Evolutionary conservation across 2,888 invertebrate genomes (phyloP).

Genomic region (Drosophila atroscutellata): DNA sequence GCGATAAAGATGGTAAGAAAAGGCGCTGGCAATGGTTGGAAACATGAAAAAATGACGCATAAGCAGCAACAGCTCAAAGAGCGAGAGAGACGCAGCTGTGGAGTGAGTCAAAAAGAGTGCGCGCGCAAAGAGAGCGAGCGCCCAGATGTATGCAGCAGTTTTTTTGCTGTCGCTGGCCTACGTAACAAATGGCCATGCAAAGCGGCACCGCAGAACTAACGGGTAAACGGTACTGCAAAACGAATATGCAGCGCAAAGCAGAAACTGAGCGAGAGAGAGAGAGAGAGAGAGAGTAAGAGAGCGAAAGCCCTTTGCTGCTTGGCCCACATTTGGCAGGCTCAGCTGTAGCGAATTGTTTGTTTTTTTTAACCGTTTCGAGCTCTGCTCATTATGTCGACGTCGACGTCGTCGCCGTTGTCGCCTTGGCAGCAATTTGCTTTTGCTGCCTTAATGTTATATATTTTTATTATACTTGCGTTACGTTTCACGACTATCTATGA

Average conservation of each 20-base stretch:
- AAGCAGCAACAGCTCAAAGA: conserved; percentile 44
- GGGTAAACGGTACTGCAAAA: conserved; percentile 71
- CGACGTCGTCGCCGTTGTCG: conserved; percentile 19
- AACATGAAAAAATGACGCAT: conserved; percentile 74
- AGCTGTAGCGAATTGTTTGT: conserved; percentile 54
- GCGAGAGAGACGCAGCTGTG: conserved; percentile 5
- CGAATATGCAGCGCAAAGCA: conserved; percentile 66
- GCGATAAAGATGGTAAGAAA: conserved; percentile 71
- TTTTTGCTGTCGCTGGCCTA: conserved; percentile 30
- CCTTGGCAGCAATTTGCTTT: conserved; percentile 46
- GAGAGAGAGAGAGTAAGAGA: neutral
- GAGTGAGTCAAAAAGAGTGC: neutral
- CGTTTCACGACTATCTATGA: conserved; percentile 59
- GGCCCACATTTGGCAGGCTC: conserved; percentile 69
- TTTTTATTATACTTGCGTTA: conserved; percentile 69
- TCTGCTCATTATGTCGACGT: conserved; percentile 61
- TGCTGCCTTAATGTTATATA: conserved; percentile 60
- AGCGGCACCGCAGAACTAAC: conserved; percentile 63
- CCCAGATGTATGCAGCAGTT: conserved; percentile 57
- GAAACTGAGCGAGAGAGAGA: neutral
- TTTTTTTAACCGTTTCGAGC: conserved; percentile 50
- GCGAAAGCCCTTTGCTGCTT: conserved; percentile 29
- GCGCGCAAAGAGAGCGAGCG: conserved; percentile 26
- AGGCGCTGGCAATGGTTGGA: conserved; percentile 39
- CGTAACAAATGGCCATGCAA: conserved; percentile 72